Evolutionary conservation across 2,888 invertebrate species (phyloP), one percentile per base, ranked within the genome.

Genomic region (Ophraella communa): DNA sequence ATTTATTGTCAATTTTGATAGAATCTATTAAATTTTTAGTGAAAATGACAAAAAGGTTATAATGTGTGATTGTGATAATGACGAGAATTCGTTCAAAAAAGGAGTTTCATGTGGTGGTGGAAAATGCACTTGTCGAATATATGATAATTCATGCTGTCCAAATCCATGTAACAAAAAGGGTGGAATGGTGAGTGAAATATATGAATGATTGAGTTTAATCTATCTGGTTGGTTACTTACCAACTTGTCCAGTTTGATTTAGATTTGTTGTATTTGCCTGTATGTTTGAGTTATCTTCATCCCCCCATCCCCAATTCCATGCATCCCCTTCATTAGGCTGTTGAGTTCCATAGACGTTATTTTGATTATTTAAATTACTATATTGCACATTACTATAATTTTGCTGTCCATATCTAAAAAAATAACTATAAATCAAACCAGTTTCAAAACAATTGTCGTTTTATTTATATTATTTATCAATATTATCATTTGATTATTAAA

Each of bases 301-400:
- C 11, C 87, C 88, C 88, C 87, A 87, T 1, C 85, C 86, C 88
- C 87, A 87, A 74, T 85, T 85, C 87, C 87, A 87, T 53, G 78
- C 73, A 71, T 82, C 81, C 5, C 74, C 74, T 44, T 77, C 74
- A 23, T 71, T 68, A 45, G 67, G 69, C 20, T 57, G 67, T 35
- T 67, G 74, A 82, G 84, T 57, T 42, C 54, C 61, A 27, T 68
- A 64, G 14, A 61, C 56, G 23, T 68, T 67, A 56, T 69, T 68
- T 58, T 69, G 67, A 55, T 71, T 71, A 53, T 70, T 73, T 47
- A 74, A 74, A 61, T 76, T 77, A 59, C 73, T 75, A 64, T 77
- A 77, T 59, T 78, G 78, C 66, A 73, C 54, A 66, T 75, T 76
- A 21, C 69, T 73, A 42, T 74, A 73, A 33, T 65, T 52, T 65